A percentile compares a stretch with the other conserved stretches of the same genome.
These are phyloP conservation scores for Bursaphelenchus okinawaensis DNA, from an alignment of 2,888 invertebrate species.

Conservation along the genomic window DNA sequence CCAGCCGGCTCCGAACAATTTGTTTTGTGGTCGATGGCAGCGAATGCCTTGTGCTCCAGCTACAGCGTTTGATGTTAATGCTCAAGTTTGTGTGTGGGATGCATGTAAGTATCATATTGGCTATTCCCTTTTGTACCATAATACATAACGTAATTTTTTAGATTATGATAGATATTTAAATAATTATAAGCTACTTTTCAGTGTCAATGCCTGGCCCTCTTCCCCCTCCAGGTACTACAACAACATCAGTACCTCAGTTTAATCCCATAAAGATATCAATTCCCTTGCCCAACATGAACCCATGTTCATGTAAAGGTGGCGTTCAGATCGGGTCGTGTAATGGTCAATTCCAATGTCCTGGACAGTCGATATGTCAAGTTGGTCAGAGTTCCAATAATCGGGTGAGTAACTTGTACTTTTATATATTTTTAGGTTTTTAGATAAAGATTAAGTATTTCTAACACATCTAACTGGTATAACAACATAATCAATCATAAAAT, in stretches of 20 bases:
- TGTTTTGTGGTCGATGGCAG: slow-evolving; percentile 54
- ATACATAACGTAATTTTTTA: no score
- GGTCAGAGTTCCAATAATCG: slow-evolving; percentile 41
- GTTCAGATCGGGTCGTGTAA: slow-evolving; percentile 56
- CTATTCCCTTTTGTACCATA: no score
- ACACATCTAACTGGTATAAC: no score
- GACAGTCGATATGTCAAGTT: slow-evolving; percentile 55
- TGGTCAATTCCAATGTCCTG: slow-evolving; percentile 55
- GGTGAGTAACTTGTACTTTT: no score
- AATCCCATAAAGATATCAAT: slow-evolving; percentile 36
- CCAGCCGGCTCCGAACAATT: slow-evolving; percentile 55
- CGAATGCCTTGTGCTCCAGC: slow-evolving; percentile 57
- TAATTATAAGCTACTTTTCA: neutral
- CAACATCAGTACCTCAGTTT: slow-evolving; percentile 42
- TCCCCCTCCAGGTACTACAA: slow-evolving; percentile 13
- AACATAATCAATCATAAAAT: slow-evolving; percentile 11
- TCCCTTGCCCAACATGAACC: slow-evolving; percentile 14
- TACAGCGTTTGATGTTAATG: slow-evolving; percentile 52
- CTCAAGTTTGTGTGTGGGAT: slow-evolving; percentile 50
- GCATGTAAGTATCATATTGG: slow-evolving; percentile 24
- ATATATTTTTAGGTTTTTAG: no score
- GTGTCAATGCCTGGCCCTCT: slow-evolving; percentile 14
- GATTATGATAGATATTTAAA: neutral
- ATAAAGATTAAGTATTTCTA: no score
- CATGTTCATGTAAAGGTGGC: slow-evolving; percentile 44